Base-by-base conservation (phyloP, 2,888 invertebrate genomes). In the Chydorus sphaericus region DNA sequence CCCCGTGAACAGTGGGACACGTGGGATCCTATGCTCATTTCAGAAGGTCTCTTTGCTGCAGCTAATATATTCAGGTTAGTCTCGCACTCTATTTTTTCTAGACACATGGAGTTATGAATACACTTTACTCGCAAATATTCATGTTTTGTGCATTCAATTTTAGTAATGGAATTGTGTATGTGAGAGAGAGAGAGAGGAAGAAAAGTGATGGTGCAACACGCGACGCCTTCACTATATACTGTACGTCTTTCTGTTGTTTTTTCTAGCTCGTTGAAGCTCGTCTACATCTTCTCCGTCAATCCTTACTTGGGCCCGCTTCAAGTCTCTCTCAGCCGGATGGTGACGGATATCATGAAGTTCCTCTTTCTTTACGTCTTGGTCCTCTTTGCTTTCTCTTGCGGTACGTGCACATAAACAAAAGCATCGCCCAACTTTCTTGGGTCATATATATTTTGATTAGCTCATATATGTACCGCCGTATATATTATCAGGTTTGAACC, bases 1-100 rank as follows among this genome's bases (percentile, higher is more conserved):
- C 83, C 84, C 52, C 78, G 96, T 58, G 87, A 90, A 70, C 77
- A 90, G 63, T 97, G 97, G 96, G 92, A 96, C 71, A 86, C 94
- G 6, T 96, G 92, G 88, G 97, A 97, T 71, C 97, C 97, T 18
- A 96, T 94, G 84, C 78, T 97, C 63, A 87, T 87, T 60, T 89
- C 92, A 28, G 93, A 93, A 71, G 93, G 92, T 31, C 79, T 97
- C 55, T 97, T 97, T 74, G 96, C 97, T 16, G 93, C 96, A 18
- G 97, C 97, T 61, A 98, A 97, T 74, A 97, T 97, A 71, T 91
- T 88, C 69, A 81, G 81, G 81, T 78, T 29, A n/a, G 6, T 10
- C 11, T 30, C 28, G 23, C n/a, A 38, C n/a, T 16, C 14, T 38
- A 54, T 16, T 2, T 7, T 11, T 36, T 37, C 20, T 18, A n/a